Base-by-base conservation (phyloP, 1,140 invertebrate genomes). In the Halictus rubicundus region DNA sequence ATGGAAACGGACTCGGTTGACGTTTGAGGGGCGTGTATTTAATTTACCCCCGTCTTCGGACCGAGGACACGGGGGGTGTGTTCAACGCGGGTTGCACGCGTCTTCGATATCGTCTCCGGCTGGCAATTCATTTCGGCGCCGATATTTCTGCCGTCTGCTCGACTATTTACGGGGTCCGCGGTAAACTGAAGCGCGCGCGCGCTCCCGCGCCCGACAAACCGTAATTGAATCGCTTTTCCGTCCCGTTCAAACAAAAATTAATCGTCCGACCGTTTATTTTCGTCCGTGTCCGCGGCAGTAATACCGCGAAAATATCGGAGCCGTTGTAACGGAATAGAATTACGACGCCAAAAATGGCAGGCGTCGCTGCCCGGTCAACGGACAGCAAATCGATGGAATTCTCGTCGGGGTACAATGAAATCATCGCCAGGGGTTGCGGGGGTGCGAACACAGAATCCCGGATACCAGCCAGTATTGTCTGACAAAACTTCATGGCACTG, bases 251-350 rank as follows among this genome's bases (percentile, higher is more conserved):
- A 81, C 71, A 82, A 86, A 86, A 86, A 80, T 82, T 82, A 85
- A 78, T 85, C 80, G 84, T 70, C 66, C 64, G 71, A 82, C 71
- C 16, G 75, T 69, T 65, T 83, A 85, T 86, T 86, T 85, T 65
- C 71, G 54, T 21, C 66, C 64, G 32, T 64, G 49, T 59, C 54
- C 64, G 10, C 52, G 61, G 37, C 74, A 39, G 65, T 74, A 64
- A 78, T 81, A 82, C 37, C 80, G 82, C 80, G 72, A 69, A 82
- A 86, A 86, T 85, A 86, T 76, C 80, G 25, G 57, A 42, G 3
- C 21, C 39, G 23, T 16, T 66, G 68, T 83, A 66, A 63, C 59
- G 70, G 71, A 83, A 85, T 86, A 80, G 80, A 85, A 80, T 80
- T 70, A 73, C 73, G 68, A 71, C 70, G 72, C 52, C 68, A 74